phyloP scores from a whole-genome alignment of 2,888 invertebrate genomes.

The Escarpia spicata region DNA sequence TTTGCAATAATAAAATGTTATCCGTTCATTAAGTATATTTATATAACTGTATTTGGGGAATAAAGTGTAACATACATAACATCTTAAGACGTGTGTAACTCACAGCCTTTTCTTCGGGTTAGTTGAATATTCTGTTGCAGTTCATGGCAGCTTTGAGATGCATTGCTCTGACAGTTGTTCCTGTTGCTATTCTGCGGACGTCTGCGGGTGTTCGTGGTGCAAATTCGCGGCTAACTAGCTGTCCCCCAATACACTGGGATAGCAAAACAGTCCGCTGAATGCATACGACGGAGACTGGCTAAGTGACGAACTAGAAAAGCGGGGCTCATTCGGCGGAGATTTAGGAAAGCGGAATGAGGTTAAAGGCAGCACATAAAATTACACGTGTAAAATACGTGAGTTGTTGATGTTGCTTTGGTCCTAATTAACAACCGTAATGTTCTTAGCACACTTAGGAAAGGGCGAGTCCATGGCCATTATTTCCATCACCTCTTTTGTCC shows the following conservation, averaged over 20 bases:
- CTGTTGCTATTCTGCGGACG: background rate
- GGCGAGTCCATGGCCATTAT: background rate
- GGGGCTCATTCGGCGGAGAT: background rate
- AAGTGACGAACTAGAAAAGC: background rate
- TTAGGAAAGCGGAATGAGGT: background rate
- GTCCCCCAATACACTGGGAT: background rate
- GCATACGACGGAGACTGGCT: background rate
- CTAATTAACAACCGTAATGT: background rate
- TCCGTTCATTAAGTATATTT: background rate
- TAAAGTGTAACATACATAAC: background rate
- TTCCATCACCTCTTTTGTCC: background rate
- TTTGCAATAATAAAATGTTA: background rate
- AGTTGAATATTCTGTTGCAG: background rate
- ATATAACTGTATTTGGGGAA: background rate
- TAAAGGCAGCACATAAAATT: too few species aligned
- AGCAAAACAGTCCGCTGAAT: background rate
- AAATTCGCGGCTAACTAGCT: background rate
- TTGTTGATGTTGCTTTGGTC: background rate
- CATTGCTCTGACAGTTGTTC: background rate
- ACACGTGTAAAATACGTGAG: background rate
- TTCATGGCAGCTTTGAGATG: background rate
- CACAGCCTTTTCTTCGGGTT: background rate
- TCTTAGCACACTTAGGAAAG: background rate
- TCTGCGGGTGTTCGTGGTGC: background rate
- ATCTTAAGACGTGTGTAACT: background rate